Evolutionary conservation across 2,113 vertebrate species (phyloP).

Genomic region (Micronisus gabar): DNA sequence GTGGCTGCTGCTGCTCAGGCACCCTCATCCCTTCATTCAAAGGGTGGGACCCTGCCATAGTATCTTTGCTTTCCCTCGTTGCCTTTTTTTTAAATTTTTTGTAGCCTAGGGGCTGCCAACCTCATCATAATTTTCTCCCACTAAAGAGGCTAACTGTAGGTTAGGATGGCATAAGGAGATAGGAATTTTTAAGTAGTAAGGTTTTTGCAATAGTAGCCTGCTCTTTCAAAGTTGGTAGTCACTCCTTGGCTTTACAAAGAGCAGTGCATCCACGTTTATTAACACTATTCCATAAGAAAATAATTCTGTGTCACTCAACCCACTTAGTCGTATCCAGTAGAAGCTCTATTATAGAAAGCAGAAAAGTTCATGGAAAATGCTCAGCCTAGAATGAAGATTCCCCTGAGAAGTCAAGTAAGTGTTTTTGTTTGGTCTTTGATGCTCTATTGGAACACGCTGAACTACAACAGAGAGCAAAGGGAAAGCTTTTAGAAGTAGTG

Average conservation of each 20-base stretch:
- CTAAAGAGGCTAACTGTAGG: not conserved
- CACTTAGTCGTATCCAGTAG: not conserved
- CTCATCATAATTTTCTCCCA: not conserved
- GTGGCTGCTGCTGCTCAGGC: not conserved
- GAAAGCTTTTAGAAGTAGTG: not conserved
- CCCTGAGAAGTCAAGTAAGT: not conserved
- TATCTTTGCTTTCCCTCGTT: not conserved
- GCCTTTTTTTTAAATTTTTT: not conserved
- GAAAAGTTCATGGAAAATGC: not conserved
- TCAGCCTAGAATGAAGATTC: not conserved
- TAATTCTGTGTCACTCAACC: not conserved
- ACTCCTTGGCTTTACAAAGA: not conserved
- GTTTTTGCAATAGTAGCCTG: not conserved
- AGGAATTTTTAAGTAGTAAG: not conserved
- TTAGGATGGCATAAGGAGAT: not conserved
- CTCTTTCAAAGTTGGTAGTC: not conserved
- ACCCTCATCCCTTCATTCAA: not conserved
- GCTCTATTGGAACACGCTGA: not conserved
- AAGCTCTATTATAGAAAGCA: not conserved
- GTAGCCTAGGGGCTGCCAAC: not conserved
- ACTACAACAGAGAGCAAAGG: not conserved
- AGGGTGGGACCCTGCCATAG: accelerated
- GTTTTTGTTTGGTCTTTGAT: slow-evolving; percentile 16
- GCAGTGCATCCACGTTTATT: not conserved
- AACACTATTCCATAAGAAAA: not conserved